Base-by-base conservation (phyloP, 2,888 invertebrate genomes). In the Leptopilina drosophilae region DNA sequence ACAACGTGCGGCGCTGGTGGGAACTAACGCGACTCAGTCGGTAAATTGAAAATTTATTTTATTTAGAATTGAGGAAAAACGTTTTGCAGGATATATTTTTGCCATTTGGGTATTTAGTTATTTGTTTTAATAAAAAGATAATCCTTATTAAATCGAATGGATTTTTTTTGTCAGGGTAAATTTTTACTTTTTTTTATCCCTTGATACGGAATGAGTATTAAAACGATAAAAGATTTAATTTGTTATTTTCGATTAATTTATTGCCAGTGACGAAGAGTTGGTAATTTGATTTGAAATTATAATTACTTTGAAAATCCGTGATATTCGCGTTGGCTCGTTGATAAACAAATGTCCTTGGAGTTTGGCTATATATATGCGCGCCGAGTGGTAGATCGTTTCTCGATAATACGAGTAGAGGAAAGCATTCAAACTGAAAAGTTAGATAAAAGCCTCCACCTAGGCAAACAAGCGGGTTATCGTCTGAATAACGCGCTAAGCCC, bases 381-480 rank as follows among this genome's bases (percentile, higher is more conserved):
- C 33, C 7, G 33, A 69, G 8, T 69, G 33, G 33, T 14, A 69
- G 14, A 73, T n/a, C 53, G 11, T 33, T 33, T 73, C 56, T 73
- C 33, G 40, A 73, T 73, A 33, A 73, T 73, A 53, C 53, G 73
- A 14, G 26, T 73, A 73, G 49, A 49, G 73, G n/a, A 73, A 42
- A 73, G 33, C 26, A 56, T 73, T 73, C 33, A 73, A 56, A 73
- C 53, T 73, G 56, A 33, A 73, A 73, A 9, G 33, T 2, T 53
- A n/a, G 33, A 73, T 56, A 56, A 56, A 73, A 56, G 56, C 33
- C 14, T 33, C 56, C 33, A 9, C 49, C 49, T 49, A 73, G 26
- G 56, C 73, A 73, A 73, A 56, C 40, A 73, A 56, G 73, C 53
- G 56, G 33, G 56, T 73, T 73, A 73, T 73, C 73, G 33, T 53